Evolutionary conservation across 2,113 vertebrate species (phyloP), one percentile per base, ranked within the genome.

Genomic region (Furnarius figulus): DNA sequence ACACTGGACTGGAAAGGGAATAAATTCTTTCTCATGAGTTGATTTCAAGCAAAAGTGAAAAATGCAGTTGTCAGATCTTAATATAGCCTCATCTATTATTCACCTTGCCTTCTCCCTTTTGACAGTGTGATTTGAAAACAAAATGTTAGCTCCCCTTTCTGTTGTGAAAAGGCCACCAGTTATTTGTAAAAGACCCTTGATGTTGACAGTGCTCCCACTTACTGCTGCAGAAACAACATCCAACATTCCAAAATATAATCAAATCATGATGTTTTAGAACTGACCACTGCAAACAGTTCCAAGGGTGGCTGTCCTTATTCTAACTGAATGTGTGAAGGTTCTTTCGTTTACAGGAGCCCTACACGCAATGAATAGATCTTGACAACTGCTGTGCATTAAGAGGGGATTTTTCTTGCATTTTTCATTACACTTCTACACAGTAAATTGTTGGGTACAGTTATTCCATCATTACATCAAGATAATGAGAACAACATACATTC

Each of bases 321-420:
- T 58, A 5, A 56, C 33, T 17, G 20, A 40, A 71, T 6, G 1
- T 7, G 8, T 15, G 12, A 75, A 82, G 14, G 2, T 5, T 37
- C 16, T 87, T 77, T 22, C 21, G 5, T 14, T 50, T 81, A 40
- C 13, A 44, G 8, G 3, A 76, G 7, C 5, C 12, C 56, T 46
- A 8, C 2, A 31, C 8, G 25, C 15, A 49, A 2, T 82, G 27
- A 33, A 53, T 21, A 70, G 12, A 52, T 24, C 25, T 67, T 59
- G 20, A 12, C n/a, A 46, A 0, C 3, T 72, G 23, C 5, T 33
- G 22, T 11, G 5, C 3, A 0, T 42, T 85, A 72, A 1, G 2
- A 4, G 2, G 10, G 61, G 42, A 44, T 27, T 3, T 33, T 87
- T 47, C 30, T 78, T 53, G 15, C 72, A 18, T 21, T 74, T 78